Conservation (phyloP, 2,797 vertebrate genomes). For the Antennarius maculatus region DNA sequence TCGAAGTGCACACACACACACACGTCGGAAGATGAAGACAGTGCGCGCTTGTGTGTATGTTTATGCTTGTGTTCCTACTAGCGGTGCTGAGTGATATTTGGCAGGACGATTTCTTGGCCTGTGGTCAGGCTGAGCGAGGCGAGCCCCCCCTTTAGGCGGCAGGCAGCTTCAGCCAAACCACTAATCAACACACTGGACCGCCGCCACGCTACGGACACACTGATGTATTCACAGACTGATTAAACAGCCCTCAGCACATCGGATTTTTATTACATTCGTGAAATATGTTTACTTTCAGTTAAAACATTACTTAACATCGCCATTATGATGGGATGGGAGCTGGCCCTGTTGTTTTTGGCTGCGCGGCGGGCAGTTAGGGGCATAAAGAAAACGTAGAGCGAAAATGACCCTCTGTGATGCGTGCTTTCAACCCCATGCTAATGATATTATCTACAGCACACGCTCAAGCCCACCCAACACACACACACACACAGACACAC, state of each 20-base stretch:
- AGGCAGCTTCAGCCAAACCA: slow-evolving; percentile 75
- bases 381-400: slow-evolving; percentile 46
- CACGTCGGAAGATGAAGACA: slow-evolving; percentile 35
- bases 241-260: slow-evolving; percentile 80
- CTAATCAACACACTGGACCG: slow-evolving; percentile 77
- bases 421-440: slow-evolving; percentile 41
- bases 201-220: slow-evolving; percentile 72
- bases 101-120: slow-evolving; percentile 77
- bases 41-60: slow-evolving; percentile 43
- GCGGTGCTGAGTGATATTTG: slow-evolving; percentile 80
- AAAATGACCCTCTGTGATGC: slow-evolving; percentile 59
- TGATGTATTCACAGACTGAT: slow-evolving; percentile 76
- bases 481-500: neutral
- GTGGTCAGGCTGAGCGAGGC: slow-evolving; percentile 74
- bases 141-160: slow-evolving; percentile 65
- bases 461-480: slow-evolving; percentile 17
- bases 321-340: slow-evolving; percentile 67
- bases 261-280: slow-evolving; percentile 78
- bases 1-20: slow-evolving; percentile 26
- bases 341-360: slow-evolving; percentile 58
- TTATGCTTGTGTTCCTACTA: slow-evolving; percentile 52
- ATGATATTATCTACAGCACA: slow-evolving; percentile 48
- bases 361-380: slow-evolving; percentile 47
- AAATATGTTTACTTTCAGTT: slow-evolving; percentile 78
- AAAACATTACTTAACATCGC: slow-evolving; percentile 78